Percentiles rank a stretch among this genome's conserved stretches.
These are phyloP conservation scores for Gnathonemus longibarbis DNA, from an alignment of 2,113 vertebrate species.

Conservation along the genomic window DNA sequence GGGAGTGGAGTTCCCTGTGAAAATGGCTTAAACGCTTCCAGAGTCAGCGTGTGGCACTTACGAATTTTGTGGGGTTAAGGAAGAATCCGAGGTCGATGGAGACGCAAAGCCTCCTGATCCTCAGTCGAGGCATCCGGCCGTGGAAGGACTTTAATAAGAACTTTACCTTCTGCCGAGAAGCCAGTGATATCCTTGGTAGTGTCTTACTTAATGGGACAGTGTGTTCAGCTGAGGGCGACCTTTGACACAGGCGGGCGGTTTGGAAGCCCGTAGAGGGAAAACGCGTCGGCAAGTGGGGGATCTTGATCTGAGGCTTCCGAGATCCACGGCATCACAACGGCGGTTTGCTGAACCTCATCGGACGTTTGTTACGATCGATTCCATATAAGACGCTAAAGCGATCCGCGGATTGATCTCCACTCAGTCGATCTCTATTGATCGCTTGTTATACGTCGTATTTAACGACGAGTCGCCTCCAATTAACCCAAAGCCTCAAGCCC, in stretches of 20 bases:
- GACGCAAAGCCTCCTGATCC: constrained; percentile 64
- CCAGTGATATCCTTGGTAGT: constrained; percentile 51
- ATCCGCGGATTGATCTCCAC: not conserved
- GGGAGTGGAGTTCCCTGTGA: constrained; percentile 24
- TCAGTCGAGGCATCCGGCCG: constrained; percentile 45
- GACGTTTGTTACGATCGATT: not conserved
- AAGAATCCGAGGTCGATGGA: constrained; percentile 58
- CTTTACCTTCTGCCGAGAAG: constrained; percentile 47
- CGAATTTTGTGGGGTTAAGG: constrained; percentile 44
- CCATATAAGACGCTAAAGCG: not conserved
- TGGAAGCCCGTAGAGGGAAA: constrained; percentile 26
- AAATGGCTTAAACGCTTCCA: constrained; percentile 40
- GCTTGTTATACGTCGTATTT: not conserved
- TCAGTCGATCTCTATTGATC: not conserved
- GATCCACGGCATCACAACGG: not conserved
- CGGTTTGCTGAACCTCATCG: not conserved
- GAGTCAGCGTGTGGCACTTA: constrained; percentile 32
- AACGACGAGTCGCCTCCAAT: not conserved
- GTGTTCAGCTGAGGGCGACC: constrained; percentile 59
- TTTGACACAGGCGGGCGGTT: constrained; percentile 32
- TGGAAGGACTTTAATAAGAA: constrained; percentile 59
- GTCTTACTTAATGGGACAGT: constrained; percentile 59
- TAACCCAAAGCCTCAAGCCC: not conserved
- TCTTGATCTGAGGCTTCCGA: not conserved
- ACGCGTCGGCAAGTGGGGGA: not conserved